Evolutionary conservation across 2,888 invertebrate genomes (phyloP), one percentile per base, ranked within the genome.

Genomic region (Salpingus planirostris): DNA sequence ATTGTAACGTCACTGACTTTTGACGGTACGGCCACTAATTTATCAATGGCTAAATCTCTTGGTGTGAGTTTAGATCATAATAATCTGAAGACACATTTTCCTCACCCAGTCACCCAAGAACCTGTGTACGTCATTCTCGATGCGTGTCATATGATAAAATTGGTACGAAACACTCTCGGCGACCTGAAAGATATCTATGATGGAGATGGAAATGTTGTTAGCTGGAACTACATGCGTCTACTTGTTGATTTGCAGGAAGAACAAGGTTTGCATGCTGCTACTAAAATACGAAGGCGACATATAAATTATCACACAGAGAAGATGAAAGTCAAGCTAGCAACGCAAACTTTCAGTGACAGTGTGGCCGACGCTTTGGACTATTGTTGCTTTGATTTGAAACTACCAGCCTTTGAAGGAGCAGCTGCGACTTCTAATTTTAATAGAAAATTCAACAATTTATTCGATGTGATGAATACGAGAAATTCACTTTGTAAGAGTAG

Each of bases 161-260:
- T 51, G 6, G 31, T 54, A 5, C 35, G 48, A 10, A 55, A 53
- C 32, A 34, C 42, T 8, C 36, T 51, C 11, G 50, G 45, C 2
- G 49, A 49, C 8, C 24, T 29, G 13, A 35, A 43, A 30, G 18
- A 33, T 25, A 27, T 42, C 11, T 12, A 35, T 15, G 26, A 39
- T 33, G 21, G 7, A 13, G 28, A 30, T 24, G 33, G 30, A 3
- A 27, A 38, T 12, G 7, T 10, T 12, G 35, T 38, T 15, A 18
- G 28, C 12, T 38, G 38, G 36, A 13, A 30, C 7, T 38, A 30
- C 24, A 27, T 38, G 12, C 14, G 26, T 28, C 24, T 30, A 24
- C 21, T 38, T 14, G 18, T 32, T 13, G 10, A 33, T n/a, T 25
- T 36, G 2, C 40, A 32, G 24, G 31, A 38, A 14, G n/a, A 21